Evolutionary conservation across 2,888 invertebrate species (phyloP).

Genomic region (Liposcelis brunnea): DNA sequence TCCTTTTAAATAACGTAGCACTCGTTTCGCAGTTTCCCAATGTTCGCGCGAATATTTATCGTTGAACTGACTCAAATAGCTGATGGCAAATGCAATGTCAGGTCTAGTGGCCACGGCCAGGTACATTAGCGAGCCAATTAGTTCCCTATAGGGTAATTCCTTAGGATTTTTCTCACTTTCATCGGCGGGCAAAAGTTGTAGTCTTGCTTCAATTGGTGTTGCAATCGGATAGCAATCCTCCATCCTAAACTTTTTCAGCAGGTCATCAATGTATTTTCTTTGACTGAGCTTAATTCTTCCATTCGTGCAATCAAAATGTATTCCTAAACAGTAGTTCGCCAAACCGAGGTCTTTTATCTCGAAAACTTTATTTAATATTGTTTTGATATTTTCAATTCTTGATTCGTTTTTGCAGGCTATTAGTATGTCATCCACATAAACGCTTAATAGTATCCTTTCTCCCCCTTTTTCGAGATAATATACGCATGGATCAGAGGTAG

Average conservation of each 20-base stretch:
- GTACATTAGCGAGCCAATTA: slow-evolving; percentile 16
- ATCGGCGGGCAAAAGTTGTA: background rate
- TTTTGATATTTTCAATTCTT: slow-evolving; percentile 8
- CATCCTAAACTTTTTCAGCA: slow-evolving; percentile 19
- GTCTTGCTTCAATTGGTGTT: slow-evolving; percentile 13
- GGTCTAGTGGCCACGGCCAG: slow-evolving; percentile 14
- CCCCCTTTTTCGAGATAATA: background rate
- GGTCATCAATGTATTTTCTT: slow-evolving; percentile 15
- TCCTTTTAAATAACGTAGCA: slow-evolving; percentile 15
- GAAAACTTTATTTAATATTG: slow-evolving; percentile 13
- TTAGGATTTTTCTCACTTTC: background rate
- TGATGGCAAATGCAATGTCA: slow-evolving; percentile 15
- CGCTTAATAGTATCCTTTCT: background rate
- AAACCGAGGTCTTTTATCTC: slow-evolving; percentile 14
- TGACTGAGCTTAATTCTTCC: slow-evolving; percentile 13
- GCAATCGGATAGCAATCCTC: slow-evolving; percentile 14
- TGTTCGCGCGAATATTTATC: slow-evolving; percentile 11
- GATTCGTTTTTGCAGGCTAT: slow-evolving; percentile 7
- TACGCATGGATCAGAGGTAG: background rate
- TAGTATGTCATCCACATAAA: slow-evolving; percentile 9
- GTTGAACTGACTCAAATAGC: slow-evolving; percentile 12
- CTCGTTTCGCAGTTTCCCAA: slow-evolving; percentile 14
- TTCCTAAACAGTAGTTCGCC: slow-evolving; percentile 14
- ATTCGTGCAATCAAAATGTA: slow-evolving; percentile 10
- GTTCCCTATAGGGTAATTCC: slow-evolving; percentile 12